These are phyloP conservation scores for Melikaiella ostensackeni DNA, from an alignment of 2,888 invertebrate genomes.

Conservation along the genomic window DNA sequence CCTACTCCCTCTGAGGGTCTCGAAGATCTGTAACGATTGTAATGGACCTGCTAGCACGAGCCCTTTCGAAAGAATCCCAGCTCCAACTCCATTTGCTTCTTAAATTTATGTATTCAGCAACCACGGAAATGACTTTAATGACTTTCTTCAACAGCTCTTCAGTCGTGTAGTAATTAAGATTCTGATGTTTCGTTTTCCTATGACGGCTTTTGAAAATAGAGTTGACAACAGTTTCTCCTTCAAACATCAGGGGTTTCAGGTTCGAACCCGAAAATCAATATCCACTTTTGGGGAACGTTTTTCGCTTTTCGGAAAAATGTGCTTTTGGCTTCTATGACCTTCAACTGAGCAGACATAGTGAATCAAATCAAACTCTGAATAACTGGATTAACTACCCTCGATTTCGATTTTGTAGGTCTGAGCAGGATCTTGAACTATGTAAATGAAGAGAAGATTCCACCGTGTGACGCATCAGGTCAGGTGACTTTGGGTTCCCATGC, in stretches of 20 bases:
- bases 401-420: slow-evolving; percentile 20
- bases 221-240: too few species aligned
- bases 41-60: slow-evolving; percentile 61
- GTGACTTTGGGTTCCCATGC: slow-evolving; percentile 55
- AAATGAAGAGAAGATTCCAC: slow-evolving; percentile 10
- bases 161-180: neutral
- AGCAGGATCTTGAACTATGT: slow-evolving; percentile 31
- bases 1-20: slow-evolving; percentile 67
- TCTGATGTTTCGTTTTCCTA: neutral
- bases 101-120: slow-evolving; percentile 1
- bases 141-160: neutral
- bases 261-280: too few species aligned
- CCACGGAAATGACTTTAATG: neutral
- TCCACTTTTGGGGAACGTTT: too few species aligned
- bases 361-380: neutral
- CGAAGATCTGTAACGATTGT: slow-evolving; percentile 68
- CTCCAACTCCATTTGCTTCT: slow-evolving; percentile 13
- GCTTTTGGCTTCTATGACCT: too few species aligned
- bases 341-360: neutral
- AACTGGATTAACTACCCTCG: neutral
- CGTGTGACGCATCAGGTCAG: slow-evolving; percentile 34
- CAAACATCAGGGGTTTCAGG: too few species aligned
- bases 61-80: slow-evolving; percentile 44
- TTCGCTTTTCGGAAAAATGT: too few species aligned
- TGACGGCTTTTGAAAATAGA: too few species aligned